Evolutionary conservation across 2,888 invertebrate genomes (phyloP).

Genomic region (Galerucella pusilla): DNA sequence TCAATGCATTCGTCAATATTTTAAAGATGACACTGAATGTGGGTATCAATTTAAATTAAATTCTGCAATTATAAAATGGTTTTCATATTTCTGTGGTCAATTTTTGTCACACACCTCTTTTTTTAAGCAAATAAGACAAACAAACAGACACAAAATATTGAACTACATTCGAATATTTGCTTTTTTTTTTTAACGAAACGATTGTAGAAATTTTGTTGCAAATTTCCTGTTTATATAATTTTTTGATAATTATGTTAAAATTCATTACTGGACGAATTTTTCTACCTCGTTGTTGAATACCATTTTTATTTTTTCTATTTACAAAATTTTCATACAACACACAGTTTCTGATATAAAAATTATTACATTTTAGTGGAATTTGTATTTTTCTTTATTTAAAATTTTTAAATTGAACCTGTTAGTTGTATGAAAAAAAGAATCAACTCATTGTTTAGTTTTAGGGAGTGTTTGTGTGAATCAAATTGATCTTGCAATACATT

Average conservation of each 20-base stretch:
- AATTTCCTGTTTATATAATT: not conserved
- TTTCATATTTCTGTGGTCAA: too few species aligned
- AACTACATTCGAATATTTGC: too few species aligned
- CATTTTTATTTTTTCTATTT: slow-evolving; percentile 8
- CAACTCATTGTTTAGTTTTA: slow-evolving; percentile 37
- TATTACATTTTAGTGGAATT: not conserved
- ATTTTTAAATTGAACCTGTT: not conserved
- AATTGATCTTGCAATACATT: slow-evolving; percentile 42
- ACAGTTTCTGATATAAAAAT: not conserved
- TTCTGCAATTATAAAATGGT: too few species aligned
- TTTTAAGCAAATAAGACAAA: too few species aligned
- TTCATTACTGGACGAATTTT: slow-evolving; percentile 13
- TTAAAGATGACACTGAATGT: too few species aligned
- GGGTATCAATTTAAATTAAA: too few species aligned
- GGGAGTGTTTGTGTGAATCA: slow-evolving; percentile 36
- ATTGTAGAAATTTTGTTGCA: too few species aligned
- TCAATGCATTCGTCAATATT: too few species aligned
- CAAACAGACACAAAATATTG: too few species aligned
- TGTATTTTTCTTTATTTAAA: too few species aligned
- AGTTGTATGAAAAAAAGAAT: slow-evolving; percentile 10
- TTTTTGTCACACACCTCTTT: too few species aligned
- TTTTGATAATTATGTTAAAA: slow-evolving; percentile 12
- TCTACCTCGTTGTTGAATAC: not conserved
- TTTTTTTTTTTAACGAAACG: too few species aligned
- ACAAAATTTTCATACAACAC: not conserved